These are phyloP conservation scores for Leucophenga montana DNA, from an alignment of 2,888 invertebrate genomes.

Conservation along the genomic window DNA sequence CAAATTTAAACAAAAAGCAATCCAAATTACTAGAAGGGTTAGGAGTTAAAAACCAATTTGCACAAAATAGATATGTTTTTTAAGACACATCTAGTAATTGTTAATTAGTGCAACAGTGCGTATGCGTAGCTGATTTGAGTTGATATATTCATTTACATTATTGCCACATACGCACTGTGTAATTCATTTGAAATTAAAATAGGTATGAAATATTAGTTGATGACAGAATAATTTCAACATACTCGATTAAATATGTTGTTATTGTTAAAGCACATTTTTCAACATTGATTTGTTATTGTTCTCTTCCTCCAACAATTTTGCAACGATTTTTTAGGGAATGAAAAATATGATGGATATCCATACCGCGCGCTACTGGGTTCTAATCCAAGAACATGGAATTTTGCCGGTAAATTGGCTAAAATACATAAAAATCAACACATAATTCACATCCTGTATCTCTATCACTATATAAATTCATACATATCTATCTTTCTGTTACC, in stretches of 20 bases:
- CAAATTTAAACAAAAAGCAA: conserved; percentile 14
- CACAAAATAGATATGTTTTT: conserved; percentile 8
- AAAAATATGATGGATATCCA: conserved; percentile 73
- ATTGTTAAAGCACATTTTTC: conserved; percentile 49
- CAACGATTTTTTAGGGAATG: conserved; percentile 70
- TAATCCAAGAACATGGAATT: conserved; percentile 73
- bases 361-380: conserved; percentile 73
- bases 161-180: conserved; percentile 52
- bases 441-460: conserved; percentile 18
- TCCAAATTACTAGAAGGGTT: background rate
- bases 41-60: background rate
- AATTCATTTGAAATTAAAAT: conserved; percentile 26
- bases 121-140: conserved; percentile 49
- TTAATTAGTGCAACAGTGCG: conserved; percentile 41
- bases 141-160: conserved; percentile 6
- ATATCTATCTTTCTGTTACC: background rate
- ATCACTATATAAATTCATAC: conserved; percentile 1
- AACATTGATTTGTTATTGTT: conserved; percentile 36
- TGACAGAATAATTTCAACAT: background rate
- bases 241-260: conserved; percentile 29
- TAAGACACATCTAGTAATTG: background rate
- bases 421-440: conserved; percentile 41
- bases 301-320: conserved; percentile 40
- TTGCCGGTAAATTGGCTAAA: conserved; percentile 73
- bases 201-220: background rate